phyloP scores from a whole-genome alignment of 2,797 vertebrate species.

The Serranus cabrilla region DNA sequence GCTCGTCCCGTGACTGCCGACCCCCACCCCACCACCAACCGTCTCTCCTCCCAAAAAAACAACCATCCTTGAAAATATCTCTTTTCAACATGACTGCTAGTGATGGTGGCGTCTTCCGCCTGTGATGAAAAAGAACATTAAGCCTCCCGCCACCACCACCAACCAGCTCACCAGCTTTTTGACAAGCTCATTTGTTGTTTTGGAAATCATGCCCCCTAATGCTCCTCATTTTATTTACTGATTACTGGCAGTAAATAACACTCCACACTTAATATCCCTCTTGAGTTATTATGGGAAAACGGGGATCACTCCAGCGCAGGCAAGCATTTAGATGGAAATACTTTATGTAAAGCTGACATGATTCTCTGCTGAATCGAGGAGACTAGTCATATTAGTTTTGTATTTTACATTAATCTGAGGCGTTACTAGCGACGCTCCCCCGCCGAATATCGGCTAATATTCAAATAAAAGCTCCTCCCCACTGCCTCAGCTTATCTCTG shows the following conservation, averaged over 20 bases:
- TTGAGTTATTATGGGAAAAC: slow-evolving; percentile 67
- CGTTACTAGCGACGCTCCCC: slow-evolving; percentile 43
- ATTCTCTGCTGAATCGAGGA: slow-evolving; percentile 63
- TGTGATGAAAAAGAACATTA: slow-evolving; percentile 63
- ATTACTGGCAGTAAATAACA: slow-evolving; percentile 76
- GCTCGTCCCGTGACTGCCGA: slow-evolving; percentile 62
- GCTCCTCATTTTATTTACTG: slow-evolving; percentile 78
- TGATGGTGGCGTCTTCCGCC: slow-evolving; percentile 27
- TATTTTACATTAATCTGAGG: slow-evolving; percentile 75
- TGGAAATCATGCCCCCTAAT: slow-evolving; percentile 71
- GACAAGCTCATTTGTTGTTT: slow-evolving; percentile 79
- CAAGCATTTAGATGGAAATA: slow-evolving; percentile 62
- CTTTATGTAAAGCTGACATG: slow-evolving; percentile 73
- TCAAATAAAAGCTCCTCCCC: slow-evolving; percentile 64
- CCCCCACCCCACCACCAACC: slow-evolving; percentile 45
- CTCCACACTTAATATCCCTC: slow-evolving; percentile 69
- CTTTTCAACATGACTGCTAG: slow-evolving; percentile 41
- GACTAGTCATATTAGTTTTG: slow-evolving; percentile 72
- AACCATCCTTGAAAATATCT: slow-evolving; percentile 50
- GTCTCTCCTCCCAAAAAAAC: slow-evolving; percentile 3
- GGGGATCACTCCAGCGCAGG: slow-evolving; percentile 46
- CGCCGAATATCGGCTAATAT: slow-evolving; percentile 54
- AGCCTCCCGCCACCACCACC: slow-evolving; percentile 46
- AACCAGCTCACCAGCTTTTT: slow-evolving; percentile 53
- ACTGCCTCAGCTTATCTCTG: slow-evolving; percentile 57